Evolutionary conservation across 2,888 invertebrate species (phyloP), one percentile per base, ranked within the genome.

Genomic region (Amorpha juglandis): DNA sequence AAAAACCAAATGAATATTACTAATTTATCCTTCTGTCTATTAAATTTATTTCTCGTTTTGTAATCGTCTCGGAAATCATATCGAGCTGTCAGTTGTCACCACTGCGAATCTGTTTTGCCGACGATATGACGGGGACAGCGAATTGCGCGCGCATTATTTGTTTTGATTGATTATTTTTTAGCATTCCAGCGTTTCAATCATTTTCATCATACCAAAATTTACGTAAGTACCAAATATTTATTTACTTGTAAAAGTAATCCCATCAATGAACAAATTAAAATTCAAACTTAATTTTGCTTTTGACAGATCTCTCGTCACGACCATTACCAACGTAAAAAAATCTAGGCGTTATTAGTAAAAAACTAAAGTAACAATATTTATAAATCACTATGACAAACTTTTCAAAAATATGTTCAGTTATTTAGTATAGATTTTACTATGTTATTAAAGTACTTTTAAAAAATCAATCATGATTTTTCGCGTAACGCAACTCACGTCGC

Each of bases 131-230:
- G 52, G 62, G 66, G 64, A 63, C 55, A 64, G 68, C 21, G 55
- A 67, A 65, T 58, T 84, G 87, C 86, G 86, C 84, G 86, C 88
- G 84, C 84, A 83, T 51, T 69, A 63, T 73, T 75, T 75, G 70
- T 77, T 78, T 74, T 71, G 68, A 74, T 70, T 52, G 64, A 66
- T 65, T 70, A 67, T 67, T 52, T 63, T 50, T n/a, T 33, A 50
- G 38, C 42, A 69, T 67, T 79, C 65, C 71, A 81, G 81, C 83
- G 77, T 76, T 81, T 80, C 42, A 66, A 78, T 50, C 62, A 16
- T 33, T 64, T 21, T n/a, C 12, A 63, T 6, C n/a, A n/a, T n/a
- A n/a, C n/a, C n/a, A n/a, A n/a, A n/a, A n/a, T n/a, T n/a, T n/a
- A n/a, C n/a, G n/a, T n/a, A n/a, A n/a, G n/a, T n/a, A n/a, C n/a